Evolutionary conservation across 2,888 invertebrate genomes (phyloP), one percentile per base, ranked within the genome.

Genomic region (Petrolisthes cinctipes): DNA sequence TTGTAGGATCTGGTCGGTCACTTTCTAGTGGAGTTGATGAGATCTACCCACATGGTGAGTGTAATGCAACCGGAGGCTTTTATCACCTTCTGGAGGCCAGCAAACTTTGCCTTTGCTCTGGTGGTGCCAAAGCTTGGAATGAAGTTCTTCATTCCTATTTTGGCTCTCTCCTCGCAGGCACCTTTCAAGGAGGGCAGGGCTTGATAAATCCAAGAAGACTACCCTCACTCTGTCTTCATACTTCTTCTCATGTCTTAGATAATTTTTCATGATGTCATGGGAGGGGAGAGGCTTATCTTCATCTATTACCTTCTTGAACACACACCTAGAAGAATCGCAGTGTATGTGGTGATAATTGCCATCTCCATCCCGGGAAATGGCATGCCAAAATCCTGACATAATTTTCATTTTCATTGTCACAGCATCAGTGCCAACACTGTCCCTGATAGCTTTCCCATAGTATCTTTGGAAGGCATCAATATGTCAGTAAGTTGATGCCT

Each of bases 141-240:
- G 76, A 61, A 84, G 61, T 53, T 51, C 76, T 51, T 84, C 84
- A 84, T 84, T 84, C 14, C 76, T 66, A 76, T 84, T 84, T 57
- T 84, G 84, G 23, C 61, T 84, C 75, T 57, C 76, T 57, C 84
- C 73, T 11, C 61, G 61, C 9, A 61, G 9, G 14, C 61, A 61
- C 14, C 61, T 61, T 11, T 61, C 61, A 51, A 78, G 6, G 78
- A 78, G 51, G 78, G 51, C 78, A 7, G n/a, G 51, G 5, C n/a
- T 6, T 78, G 78, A 53, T 51, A 78, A 54, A 17, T 11, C 76
- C 4, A 37, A 20, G 76, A 37, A 76, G 76, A 5, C 76, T 76
- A 7, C 6, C 76, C 14, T 76, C 5, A 61, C 14, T 61, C 14
- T 61, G 9, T 61, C 14, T 0, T 61, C 61, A 11, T 5, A 51